Percentiles rank a stretch among this genome's conserved stretches.
These are phyloP conservation scores for Lepilemur ruficaudatus DNA, from an alignment of 2,797 vertebrate genomes.

Conservation along the genomic window DNA sequence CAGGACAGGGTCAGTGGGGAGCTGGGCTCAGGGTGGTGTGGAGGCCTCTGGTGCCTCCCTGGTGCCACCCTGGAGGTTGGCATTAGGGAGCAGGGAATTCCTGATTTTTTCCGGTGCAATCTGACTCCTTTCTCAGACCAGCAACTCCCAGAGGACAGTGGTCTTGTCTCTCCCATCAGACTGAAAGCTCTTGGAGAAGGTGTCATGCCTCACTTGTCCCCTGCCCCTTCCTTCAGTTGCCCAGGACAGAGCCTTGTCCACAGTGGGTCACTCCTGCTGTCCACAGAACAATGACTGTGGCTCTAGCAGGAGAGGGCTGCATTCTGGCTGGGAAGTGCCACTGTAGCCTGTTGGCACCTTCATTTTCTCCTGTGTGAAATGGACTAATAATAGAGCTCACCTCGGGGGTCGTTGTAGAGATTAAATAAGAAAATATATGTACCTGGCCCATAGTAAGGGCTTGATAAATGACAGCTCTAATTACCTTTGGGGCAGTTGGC, in stretches of 20 bases:
- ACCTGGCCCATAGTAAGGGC: background rate
- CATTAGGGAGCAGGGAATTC: background rate
- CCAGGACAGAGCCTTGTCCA: background rate
- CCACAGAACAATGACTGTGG: background rate
- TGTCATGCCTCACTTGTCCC: accelerated
- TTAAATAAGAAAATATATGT: background rate
- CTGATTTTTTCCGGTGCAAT: background rate
- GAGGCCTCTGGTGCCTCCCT: background rate
- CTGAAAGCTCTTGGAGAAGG: background rate
- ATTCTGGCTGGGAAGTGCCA: background rate
- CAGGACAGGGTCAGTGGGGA: background rate
- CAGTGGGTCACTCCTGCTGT: background rate
- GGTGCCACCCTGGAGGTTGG: background rate
- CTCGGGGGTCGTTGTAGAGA: background rate
- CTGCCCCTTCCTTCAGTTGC: background rate
- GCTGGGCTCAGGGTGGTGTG: accelerated
- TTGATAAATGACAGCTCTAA: background rate
- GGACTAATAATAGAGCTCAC: background rate
- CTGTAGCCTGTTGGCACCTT: background rate
- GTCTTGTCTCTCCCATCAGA: background rate
- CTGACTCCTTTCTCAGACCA: background rate
- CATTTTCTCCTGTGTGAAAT: background rate
- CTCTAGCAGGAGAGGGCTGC: background rate
- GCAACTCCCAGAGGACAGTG: background rate
- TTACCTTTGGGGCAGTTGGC: background rate